phyloP scores from a whole-genome alignment of 1,140 invertebrate genomes.

The Trachymyrmex cornetzi region DNA sequence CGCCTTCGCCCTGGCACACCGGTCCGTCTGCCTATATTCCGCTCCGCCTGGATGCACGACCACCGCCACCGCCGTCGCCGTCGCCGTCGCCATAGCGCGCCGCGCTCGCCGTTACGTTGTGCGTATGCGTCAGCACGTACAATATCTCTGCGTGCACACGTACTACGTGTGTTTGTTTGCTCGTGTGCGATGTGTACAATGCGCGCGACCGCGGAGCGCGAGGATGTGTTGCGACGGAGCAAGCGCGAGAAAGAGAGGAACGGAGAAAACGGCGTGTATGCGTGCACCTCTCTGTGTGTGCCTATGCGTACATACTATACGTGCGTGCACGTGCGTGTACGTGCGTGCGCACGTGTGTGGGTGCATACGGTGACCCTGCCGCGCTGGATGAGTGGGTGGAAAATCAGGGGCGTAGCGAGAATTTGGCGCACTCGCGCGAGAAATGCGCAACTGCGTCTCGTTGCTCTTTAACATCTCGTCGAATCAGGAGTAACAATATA shows the following conservation, averaged over 20 bases:
- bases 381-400: constrained; percentile 80
- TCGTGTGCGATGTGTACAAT: constrained; percentile 29
- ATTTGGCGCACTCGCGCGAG: neutral
- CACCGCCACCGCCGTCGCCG: constrained; percentile 61
- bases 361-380: constrained; percentile 81
- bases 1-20: constrained; percentile 58
- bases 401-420: constrained; percentile 78
- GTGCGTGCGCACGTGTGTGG: constrained; percentile 51
- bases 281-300: neutral
- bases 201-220: constrained; percentile 53
- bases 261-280: neutral
- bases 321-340: constrained; percentile 19
- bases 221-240: constrained; percentile 35
- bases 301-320: too few species aligned
- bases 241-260: constrained; percentile 21
- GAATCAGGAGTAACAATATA: neutral
- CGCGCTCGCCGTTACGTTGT: constrained; percentile 64
- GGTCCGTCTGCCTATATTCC: constrained; percentile 56
- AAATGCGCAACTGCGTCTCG: neutral
- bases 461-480: neutral
- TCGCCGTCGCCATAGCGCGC: constrained; percentile 70
- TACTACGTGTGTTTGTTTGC: constrained; percentile 7
- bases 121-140: constrained; percentile 55
- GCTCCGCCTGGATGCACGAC: constrained; percentile 71
- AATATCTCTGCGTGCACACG: constrained; percentile 57